These are phyloP conservation scores for Xiphophorus hellerii DNA, from an alignment of 2,113 vertebrate species.

Conservation along the genomic window DNA sequence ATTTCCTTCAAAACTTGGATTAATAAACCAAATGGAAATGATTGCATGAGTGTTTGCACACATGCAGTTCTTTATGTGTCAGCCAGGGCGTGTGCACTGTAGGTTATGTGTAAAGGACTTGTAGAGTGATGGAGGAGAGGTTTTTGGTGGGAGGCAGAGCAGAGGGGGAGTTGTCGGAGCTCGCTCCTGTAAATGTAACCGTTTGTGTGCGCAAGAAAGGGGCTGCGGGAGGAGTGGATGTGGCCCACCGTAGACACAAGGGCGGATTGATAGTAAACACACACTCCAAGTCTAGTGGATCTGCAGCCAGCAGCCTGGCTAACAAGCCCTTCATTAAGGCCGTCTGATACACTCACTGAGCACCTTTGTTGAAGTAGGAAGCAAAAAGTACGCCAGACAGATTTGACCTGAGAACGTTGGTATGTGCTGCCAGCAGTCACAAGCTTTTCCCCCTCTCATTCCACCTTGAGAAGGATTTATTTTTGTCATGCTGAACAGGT, in stretches of 20 bases:
- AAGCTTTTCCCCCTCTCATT: background rate
- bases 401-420: conserved; percentile 68
- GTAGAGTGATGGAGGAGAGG: conserved; percentile 60
- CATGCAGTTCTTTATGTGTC: background rate
- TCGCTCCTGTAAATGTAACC: conserved; percentile 68
- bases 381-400: conserved; percentile 71
- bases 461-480: conserved; percentile 51
- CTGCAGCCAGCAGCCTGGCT: conserved; percentile 60
- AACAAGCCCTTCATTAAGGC: conserved; percentile 77
- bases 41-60: background rate
- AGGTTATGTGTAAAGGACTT: conserved; percentile 50
- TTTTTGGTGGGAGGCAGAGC: conserved; percentile 31
- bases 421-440: conserved; percentile 52
- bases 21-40: conserved; percentile 7
- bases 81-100: conserved; percentile 15
- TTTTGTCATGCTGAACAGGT: conserved; percentile 58
- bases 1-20: background rate
- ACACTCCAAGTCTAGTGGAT: conserved; percentile 69
- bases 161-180: conserved; percentile 1
- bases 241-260: conserved; percentile 71
- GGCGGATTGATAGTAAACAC: conserved; percentile 75
- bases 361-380: conserved; percentile 74
- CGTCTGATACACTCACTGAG: conserved; percentile 75
- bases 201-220: conserved; percentile 56
- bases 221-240: conserved; percentile 45